Conservation (phyloP, 2,888 invertebrate genomes). For the Melitaea athalia region DNA sequence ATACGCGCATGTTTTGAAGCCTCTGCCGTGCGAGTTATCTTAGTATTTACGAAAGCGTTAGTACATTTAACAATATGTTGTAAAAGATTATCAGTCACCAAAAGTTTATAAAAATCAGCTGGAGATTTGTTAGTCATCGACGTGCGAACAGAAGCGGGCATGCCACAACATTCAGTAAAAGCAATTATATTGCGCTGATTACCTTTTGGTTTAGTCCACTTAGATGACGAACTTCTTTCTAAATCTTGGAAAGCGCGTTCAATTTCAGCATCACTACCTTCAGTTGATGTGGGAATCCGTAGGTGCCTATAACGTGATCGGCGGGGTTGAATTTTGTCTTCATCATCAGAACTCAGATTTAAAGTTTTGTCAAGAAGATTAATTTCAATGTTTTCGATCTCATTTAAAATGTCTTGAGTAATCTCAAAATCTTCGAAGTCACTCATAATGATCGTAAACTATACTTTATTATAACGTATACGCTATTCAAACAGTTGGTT, state of each 20-base stretch:
- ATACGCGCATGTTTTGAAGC: conserved; percentile 40
- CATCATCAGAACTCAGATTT: conserved; percentile 37
- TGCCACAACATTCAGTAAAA: conserved; percentile 43
- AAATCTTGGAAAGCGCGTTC: conserved; percentile 35
- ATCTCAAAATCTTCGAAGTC: conserved; percentile 38
- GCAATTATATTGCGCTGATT: conserved; percentile 41
- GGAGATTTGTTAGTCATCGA: conserved; percentile 37
- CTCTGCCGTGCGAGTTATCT: conserved; percentile 35
- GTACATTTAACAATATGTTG: conserved; percentile 40
- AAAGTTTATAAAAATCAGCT: conserved; percentile 40
- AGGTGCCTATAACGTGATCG: conserved; percentile 27
- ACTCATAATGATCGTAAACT: conserved; percentile 31
- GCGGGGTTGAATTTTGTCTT: conserved; percentile 31
- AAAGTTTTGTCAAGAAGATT: conserved; percentile 39
- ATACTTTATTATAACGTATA: conserved; percentile 9
- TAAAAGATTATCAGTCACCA: conserved; percentile 39
- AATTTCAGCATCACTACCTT: conserved; percentile 38
- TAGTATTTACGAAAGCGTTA: conserved; percentile 41
- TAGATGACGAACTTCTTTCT: conserved; percentile 33
- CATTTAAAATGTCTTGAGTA: conserved; percentile 38
- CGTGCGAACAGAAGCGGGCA: conserved; percentile 38
- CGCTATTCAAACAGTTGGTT: conserved; percentile 17
- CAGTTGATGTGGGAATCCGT: conserved; percentile 34
- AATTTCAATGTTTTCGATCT: conserved; percentile 42
- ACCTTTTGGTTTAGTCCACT: conserved; percentile 42